phyloP scores from a whole-genome alignment of 37 sponge, comb jelly and placozoan species.

The Petrosia ficiformis region DNA sequence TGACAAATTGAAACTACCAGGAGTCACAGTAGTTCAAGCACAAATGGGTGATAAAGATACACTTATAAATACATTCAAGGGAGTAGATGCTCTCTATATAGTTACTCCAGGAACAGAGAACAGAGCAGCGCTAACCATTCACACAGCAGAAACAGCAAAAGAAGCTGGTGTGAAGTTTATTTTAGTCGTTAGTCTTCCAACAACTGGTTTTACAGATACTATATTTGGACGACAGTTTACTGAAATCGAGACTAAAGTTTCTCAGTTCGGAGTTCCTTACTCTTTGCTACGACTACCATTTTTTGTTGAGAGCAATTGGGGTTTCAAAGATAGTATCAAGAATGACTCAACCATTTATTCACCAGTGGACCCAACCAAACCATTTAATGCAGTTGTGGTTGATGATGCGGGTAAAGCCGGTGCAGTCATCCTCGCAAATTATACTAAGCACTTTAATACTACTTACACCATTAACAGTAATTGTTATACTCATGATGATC shows the following conservation, averaged over 20 bases:
- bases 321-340: background rate
- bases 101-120: slow-evolving; percentile 36
- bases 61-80: slow-evolving; percentile 24
- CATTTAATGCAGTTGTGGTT: slow-evolving; percentile 22
- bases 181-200: slow-evolving; percentile 23
- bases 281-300: slow-evolving; percentile 41
- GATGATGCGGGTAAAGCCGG: slow-evolving; percentile 48
- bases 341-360: slow-evolving; percentile 4
- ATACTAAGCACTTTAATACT: slow-evolving; percentile 25
- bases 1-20: slow-evolving; percentile 11
- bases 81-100: slow-evolving; percentile 41
- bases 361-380: slow-evolving; percentile 17
- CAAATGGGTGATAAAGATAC: slow-evolving; percentile 34
- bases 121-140: slow-evolving; percentile 20
- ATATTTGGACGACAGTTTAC: slow-evolving; percentile 25
- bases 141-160: slow-evolving; percentile 42
- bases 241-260: slow-evolving; percentile 9
- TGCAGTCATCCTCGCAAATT: slow-evolving; percentile 33
- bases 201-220: slow-evolving; percentile 11
- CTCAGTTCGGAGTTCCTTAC: slow-evolving; percentile 28
- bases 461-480: slow-evolving; percentile 49
- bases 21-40: slow-evolving; percentile 46
- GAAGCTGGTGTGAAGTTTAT: slow-evolving; percentile 40
- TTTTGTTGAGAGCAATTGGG: slow-evolving; percentile 29
- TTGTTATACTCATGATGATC: slow-evolving; percentile 29